phyloP scores from a whole-genome alignment of 2,888 invertebrate genomes.

The Ennomos fuscantarius region DNA sequence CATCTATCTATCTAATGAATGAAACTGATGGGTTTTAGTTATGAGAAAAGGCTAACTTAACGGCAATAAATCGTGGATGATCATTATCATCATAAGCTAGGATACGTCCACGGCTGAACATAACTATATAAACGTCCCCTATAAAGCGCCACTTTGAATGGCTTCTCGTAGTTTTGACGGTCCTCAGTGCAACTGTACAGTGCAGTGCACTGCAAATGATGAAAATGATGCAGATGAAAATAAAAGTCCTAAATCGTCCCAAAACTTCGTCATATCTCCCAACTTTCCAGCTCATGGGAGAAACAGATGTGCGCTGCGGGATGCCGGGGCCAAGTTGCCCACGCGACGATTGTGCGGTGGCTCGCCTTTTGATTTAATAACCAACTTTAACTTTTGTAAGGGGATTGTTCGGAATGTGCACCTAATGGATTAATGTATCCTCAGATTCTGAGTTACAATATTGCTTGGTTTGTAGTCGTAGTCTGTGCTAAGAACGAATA shows the following conservation, averaged over 20 bases:
- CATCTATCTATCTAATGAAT: too few relatives aligned
- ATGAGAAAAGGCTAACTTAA: too few relatives aligned
- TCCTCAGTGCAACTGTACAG: not conserved
- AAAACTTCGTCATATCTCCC: not conserved
- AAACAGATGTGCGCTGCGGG: constrained; percentile 69
- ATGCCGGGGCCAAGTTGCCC: constrained; percentile 54
- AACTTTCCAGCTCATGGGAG: constrained; percentile 17
- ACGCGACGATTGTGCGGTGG: constrained; percentile 51
- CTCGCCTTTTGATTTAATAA: constrained; percentile 43
- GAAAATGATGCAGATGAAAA: too few relatives aligned
- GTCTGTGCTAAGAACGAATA: constrained; percentile 8
- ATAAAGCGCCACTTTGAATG: too few relatives aligned
- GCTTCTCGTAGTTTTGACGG: not conserved
- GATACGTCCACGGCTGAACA: too few relatives aligned
- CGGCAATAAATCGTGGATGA: too few relatives aligned
- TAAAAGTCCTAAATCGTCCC: not conserved
- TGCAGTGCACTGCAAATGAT: too few relatives aligned
- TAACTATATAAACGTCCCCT: too few relatives aligned
- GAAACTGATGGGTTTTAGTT: too few relatives aligned
- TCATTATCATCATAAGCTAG: too few relatives aligned
- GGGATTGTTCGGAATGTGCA: constrained; percentile 23
- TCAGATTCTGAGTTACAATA: constrained; percentile 21
- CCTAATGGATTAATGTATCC: constrained; percentile 18
- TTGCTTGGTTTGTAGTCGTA: constrained; percentile 12
- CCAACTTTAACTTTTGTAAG: constrained; percentile 39